These are phyloP conservation scores for Chiroxiphia lanceolata DNA, from an alignment of 2,797 vertebrate species.

Conservation along the genomic window DNA sequence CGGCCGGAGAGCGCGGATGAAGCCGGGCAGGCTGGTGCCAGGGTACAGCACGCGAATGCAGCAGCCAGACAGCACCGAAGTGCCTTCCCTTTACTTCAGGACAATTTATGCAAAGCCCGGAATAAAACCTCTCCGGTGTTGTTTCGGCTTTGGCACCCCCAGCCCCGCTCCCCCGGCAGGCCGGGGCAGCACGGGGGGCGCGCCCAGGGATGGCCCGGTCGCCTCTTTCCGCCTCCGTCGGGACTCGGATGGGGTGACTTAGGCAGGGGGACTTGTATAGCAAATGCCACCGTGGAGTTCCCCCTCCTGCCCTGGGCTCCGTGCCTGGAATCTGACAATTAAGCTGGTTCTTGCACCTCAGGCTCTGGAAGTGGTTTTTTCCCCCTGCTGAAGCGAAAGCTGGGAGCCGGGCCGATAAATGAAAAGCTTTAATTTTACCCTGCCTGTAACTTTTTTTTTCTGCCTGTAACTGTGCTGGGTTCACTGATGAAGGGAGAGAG, in stretches of 20 bases:
- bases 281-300: background rate
- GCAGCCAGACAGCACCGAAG: background rate
- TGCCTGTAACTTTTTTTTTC: background rate
- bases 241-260: background rate
- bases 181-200: too few species aligned
- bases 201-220: background rate
- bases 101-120: background rate
- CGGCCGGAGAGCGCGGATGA: background rate
- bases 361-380: background rate
- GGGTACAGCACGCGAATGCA: background rate
- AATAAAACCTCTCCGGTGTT: accelerated
- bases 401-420: background rate
- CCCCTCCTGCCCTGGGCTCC: background rate
- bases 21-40: background rate
- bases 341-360: background rate
- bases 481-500: background rate
- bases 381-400: background rate
- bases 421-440: background rate
- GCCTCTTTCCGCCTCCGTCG: background rate
- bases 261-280: background rate
- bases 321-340: conserved; percentile 37
- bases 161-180: background rate
- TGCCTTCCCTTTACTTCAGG: background rate
- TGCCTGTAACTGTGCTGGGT: background rate
- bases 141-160: background rate